Percentiles rank a stretch among this genome's conserved stretches.
phyloP scores from a whole-genome alignment of 2,113 vertebrate species.

The Odocoileus virginianus region DNA sequence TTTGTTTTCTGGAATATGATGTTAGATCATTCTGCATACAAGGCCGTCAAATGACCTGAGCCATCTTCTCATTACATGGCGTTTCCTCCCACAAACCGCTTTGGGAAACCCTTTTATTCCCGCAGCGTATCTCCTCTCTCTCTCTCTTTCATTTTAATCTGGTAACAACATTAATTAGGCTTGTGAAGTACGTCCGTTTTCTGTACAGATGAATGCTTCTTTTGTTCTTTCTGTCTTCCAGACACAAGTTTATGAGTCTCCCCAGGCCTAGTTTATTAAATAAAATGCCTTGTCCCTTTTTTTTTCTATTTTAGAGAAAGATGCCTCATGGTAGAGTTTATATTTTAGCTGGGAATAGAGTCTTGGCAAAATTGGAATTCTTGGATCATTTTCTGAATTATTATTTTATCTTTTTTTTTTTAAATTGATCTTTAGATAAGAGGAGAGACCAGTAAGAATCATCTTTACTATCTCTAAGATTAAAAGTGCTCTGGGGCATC shows the following conservation, averaged over 20 bases:
- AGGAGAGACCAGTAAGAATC: too few species aligned
- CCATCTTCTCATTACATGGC: not conserved
- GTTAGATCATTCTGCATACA: not conserved
- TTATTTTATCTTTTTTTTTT: not conserved
- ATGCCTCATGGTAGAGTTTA: not conserved
- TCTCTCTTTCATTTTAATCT: not conserved
- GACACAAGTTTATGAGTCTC: not conserved
- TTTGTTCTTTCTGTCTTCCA: not conserved
- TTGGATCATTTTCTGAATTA: not conserved
- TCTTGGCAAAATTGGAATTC: not conserved
- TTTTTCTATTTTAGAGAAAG: not conserved
- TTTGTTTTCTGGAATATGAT: not conserved
- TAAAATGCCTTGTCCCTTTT: not conserved
- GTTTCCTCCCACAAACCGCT: not conserved
- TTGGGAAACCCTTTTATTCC: not conserved
- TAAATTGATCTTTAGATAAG: not conserved
- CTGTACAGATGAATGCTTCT: not conserved
- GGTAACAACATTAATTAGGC: not conserved
- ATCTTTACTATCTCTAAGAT: not conserved
- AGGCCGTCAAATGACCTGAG: not conserved
- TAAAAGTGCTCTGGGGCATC: not conserved
- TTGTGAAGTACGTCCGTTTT: not conserved
- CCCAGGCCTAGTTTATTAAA: not conserved
- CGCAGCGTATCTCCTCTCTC: not conserved
- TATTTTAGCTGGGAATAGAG: not conserved